Conservation (phyloP, 30 jellyfish, hydroid and myxozoan species). For the Mastigias papua region DNA sequence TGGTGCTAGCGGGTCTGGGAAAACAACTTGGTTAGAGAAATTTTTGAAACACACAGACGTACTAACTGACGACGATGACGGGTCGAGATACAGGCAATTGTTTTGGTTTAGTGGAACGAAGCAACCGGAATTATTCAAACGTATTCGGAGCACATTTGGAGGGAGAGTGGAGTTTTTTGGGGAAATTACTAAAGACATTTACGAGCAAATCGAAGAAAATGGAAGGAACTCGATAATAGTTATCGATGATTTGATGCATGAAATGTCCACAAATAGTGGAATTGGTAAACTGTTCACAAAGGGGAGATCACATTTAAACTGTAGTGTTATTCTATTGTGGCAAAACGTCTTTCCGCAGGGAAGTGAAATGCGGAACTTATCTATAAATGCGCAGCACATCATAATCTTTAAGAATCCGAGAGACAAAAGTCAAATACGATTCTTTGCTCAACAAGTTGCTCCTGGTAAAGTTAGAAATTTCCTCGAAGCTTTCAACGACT, state of each 20-base stretch:
- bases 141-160: constrained; percentile 7
- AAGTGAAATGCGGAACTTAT: constrained; percentile 9
- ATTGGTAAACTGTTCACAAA: constrained; percentile 51
- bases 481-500: constrained; percentile 29
- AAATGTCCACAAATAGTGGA: not conserved
- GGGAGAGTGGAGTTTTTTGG: constrained; percentile 10
- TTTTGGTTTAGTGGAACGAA: constrained; percentile 38
- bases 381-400: constrained; percentile 29
- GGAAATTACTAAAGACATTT: constrained; percentile 20
- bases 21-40: constrained; percentile 50
- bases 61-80: not conserved
- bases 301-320: constrained; percentile 31
- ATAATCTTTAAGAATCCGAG: constrained; percentile 40
- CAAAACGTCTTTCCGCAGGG: constrained; percentile 42
- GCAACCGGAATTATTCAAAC: constrained; percentile 37
- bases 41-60: not conserved
- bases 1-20: constrained; percentile 45
- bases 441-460: constrained; percentile 30
- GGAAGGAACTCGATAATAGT: not conserved
- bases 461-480: constrained; percentile 3
- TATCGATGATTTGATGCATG: constrained; percentile 55
- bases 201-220: not conserved
- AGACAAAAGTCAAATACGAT: constrained; percentile 26
- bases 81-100: not conserved
- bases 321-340: constrained; percentile 13